A percentile compares a stretch with the other conserved stretches of the same genome.
Conservation (phyloP, 2,113 vertebrate species). For the Phocoena sinus region DNA sequence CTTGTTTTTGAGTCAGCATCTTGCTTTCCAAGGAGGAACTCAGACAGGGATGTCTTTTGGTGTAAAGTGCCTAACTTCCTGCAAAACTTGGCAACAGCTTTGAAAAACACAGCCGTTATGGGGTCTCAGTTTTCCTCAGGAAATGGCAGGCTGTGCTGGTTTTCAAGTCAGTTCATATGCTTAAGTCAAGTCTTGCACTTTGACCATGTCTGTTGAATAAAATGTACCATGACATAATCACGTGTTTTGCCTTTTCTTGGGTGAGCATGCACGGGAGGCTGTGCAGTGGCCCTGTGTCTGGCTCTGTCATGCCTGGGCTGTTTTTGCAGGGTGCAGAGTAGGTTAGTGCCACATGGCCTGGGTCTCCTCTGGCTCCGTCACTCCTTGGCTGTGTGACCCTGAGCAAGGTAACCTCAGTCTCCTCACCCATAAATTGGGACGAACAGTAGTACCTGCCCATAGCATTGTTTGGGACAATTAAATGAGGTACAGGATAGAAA, state of each 20-base stretch:
- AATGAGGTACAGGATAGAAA: not conserved
- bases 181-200: not conserved
- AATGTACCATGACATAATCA: not conserved
- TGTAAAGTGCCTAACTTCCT: not conserved
- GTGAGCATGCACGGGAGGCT: rapidly evolving
- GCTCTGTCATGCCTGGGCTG: not conserved
- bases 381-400: not conserved
- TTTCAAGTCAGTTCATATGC: not conserved
- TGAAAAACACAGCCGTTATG: not conserved
- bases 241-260: not conserved
- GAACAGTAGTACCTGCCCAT: not conserved
- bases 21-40: not conserved
- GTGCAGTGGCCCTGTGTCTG: not conserved
- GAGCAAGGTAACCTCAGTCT: not conserved
- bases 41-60: not conserved
- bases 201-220: not conserved
- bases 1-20: not conserved
- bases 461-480: not conserved
- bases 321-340: not conserved
- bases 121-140: not conserved
- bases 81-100: not conserved
- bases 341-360: not conserved
- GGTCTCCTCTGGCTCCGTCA: too few relatives aligned
- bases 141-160: not conserved
- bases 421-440: not conserved